Base-by-base conservation (phyloP, 2,797 vertebrate species). In the Nannoperca australis region DNA sequence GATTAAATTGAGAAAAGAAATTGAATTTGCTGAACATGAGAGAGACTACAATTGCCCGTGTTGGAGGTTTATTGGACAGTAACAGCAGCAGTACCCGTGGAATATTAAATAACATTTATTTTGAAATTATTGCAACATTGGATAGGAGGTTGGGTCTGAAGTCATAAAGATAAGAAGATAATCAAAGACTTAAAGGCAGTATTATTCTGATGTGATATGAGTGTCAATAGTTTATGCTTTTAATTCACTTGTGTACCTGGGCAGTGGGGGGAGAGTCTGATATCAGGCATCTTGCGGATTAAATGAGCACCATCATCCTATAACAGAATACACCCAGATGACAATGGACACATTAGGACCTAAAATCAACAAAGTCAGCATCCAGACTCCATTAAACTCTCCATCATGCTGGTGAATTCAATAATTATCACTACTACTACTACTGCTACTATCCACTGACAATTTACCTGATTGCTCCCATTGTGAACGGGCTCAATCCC, bases 271-370 rank as follows among this genome's bases (percentile, higher is more conserved):
- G 84, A 61, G 14, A 94, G 87, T 84, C 92, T 92, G 58, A 95
- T 64, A 77, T 94, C 93, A 58, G 93, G 89, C 92, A 94, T 92
- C 88, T 86, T 90, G 61, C 54, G 90, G 60, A 95, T 93, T 59
- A 92, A 63, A 70, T 95, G 93, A 78, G 90, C 89, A 1, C 88
- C 87, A 18, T 83, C 85, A 24, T 84, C 88, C 93, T 94, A 24
- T n/a, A 70, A 73, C 5, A 72, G 58, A 87, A 71, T 8, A 54
- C 10, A 80, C 11, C 6, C 38, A 82, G 34, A 69, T 34, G 18
- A 47, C n/a, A 76, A 61, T 9, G 49, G 34, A 78, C 18, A 73
- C 10, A 61, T 40, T 2, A 59, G n/a, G 3, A 67, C 9, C 24
- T 22, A 36, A 54, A 70, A 24, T 27, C 18, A 70, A 51, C 20